phyloP scores from a whole-genome alignment of 2,797 vertebrate species.

The Avahi laniger region DNA sequence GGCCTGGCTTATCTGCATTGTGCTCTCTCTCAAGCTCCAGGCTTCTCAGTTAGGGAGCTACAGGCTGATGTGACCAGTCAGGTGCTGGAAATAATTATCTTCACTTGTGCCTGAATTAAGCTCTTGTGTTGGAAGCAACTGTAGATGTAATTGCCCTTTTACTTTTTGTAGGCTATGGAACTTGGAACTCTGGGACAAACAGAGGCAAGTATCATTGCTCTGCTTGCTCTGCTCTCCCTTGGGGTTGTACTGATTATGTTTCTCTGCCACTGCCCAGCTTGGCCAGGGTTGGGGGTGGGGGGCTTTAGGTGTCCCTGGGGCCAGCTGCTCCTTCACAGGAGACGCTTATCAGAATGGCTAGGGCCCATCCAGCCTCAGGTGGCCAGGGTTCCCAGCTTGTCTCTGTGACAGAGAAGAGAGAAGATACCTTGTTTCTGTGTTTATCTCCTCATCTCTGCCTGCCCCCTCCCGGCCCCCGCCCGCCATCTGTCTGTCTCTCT shows the following conservation, averaged over 20 bases:
- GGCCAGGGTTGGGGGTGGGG: background rate
- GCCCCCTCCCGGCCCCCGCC: background rate
- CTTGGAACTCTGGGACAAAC: conserved; percentile 84
- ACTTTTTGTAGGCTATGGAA: conserved; percentile 82
- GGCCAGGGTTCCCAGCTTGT: background rate
- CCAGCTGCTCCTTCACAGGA: background rate
- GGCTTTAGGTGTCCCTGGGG: background rate
- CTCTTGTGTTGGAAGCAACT: background rate
- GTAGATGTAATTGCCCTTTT: background rate
- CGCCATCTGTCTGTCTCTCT: conserved; percentile 10
- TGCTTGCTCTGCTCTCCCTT: background rate
- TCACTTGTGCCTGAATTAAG: background rate
- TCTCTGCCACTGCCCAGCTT: background rate
- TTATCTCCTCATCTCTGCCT: background rate
- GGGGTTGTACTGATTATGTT: background rate
- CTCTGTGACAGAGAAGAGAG: conserved; percentile 32
- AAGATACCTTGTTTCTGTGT: conserved; percentile 15
- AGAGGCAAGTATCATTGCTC: conserved; percentile 80
- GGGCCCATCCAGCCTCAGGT: background rate
- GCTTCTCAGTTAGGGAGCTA: background rate
- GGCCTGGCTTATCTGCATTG: background rate
- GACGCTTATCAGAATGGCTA: background rate
- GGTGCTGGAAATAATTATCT: background rate
- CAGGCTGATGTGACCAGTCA: background rate
- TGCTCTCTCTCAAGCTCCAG: background rate